Conservation (phyloP, 2,888 invertebrate species). For the Hemistola chrysoprasaria region DNA sequence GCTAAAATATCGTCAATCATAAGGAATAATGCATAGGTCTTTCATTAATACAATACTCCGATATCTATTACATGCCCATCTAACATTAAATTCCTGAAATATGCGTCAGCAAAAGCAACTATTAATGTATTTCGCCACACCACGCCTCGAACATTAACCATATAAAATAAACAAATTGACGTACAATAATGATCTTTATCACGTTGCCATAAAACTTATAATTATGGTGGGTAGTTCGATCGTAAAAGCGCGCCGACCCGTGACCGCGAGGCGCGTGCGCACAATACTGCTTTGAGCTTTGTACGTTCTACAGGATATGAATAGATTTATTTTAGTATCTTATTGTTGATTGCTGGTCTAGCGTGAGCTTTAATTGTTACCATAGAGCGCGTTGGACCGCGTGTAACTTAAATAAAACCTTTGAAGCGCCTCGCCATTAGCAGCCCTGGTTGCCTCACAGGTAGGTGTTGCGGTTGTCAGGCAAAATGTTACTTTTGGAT, state of each 20-base stretch:
- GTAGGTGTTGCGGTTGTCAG: too few relatives aligned
- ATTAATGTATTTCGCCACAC: slow-evolving; percentile 15
- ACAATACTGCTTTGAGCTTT: slow-evolving; percentile 32
- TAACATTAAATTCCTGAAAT: slow-evolving; percentile 9
- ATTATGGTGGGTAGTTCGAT: neutral
- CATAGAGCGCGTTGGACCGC: too few relatives aligned
- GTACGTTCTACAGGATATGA: slow-evolving; percentile 16
- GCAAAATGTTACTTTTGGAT: too few relatives aligned
- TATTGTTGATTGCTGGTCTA: neutral
- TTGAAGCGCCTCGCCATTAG: too few relatives aligned
- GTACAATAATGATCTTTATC: slow-evolving; percentile 4
- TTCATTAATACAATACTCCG: too few relatives aligned
- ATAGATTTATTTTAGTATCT: slow-evolving; percentile 14
- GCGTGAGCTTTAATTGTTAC: too few relatives aligned
- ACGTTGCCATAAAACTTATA: slow-evolving; percentile 4
- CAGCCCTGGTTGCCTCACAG: too few relatives aligned
- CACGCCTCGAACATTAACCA: slow-evolving; percentile 26
- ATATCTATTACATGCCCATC: neutral
- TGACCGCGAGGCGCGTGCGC: slow-evolving; percentile 34
- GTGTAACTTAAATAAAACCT: too few relatives aligned
- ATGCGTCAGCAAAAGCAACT: slow-evolving; percentile 12
- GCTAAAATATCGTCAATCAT: too few relatives aligned
- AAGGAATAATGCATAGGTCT: too few relatives aligned
- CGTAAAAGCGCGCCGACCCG: slow-evolving; percentile 8
- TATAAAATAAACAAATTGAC: slow-evolving; percentile 10